A percentile compares a stretch with the other conserved stretches of the same genome.
phyloP scores from a whole-genome alignment of 1,140 invertebrate species.

The Druon quercuslanigerum region DNA sequence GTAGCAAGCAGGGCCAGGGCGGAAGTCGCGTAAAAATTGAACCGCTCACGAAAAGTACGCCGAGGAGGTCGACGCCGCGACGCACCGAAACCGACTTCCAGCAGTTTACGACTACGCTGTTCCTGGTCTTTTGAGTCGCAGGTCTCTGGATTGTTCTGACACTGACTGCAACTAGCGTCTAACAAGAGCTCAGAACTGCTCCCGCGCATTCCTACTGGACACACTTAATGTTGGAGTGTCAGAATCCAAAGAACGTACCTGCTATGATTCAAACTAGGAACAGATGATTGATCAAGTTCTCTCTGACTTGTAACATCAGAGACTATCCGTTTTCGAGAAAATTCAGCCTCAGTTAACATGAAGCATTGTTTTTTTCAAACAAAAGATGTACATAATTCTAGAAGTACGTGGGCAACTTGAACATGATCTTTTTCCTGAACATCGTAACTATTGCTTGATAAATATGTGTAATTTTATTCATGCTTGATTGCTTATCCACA shows the following conservation, averaged over 20 bases:
- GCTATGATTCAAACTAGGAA: conserved; percentile 1
- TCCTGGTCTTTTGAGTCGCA: conserved; percentile 78
- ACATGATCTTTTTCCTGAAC: too few species aligned
- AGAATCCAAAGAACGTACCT: conserved; percentile 44
- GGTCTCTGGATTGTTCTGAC: conserved; percentile 56
- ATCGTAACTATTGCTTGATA: too few species aligned
- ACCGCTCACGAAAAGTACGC: conserved; percentile 84
- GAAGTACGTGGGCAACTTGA: too few species aligned
- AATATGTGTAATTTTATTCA: too few species aligned
- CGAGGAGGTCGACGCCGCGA: conserved; percentile 77
- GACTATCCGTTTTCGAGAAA: not conserved
- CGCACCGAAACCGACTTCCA: conserved; percentile 80
- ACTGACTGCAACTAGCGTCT: conserved; percentile 74
- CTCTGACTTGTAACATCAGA: not conserved
- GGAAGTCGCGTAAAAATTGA: conserved; percentile 87
- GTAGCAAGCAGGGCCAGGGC: conserved; percentile 86
- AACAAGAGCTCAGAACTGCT: conserved; percentile 90
- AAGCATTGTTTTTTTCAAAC: not conserved
- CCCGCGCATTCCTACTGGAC: conserved; percentile 80
- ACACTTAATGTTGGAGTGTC: conserved; percentile 33
- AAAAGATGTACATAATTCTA: too few species aligned
- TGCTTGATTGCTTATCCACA: too few species aligned
- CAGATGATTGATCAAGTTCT: not conserved
- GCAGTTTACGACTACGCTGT: conserved; percentile 82
- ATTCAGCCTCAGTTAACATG: not conserved